phyloP scores from a whole-genome alignment of 2,797 vertebrate genomes.

The Nannoperca obscura region DNA sequence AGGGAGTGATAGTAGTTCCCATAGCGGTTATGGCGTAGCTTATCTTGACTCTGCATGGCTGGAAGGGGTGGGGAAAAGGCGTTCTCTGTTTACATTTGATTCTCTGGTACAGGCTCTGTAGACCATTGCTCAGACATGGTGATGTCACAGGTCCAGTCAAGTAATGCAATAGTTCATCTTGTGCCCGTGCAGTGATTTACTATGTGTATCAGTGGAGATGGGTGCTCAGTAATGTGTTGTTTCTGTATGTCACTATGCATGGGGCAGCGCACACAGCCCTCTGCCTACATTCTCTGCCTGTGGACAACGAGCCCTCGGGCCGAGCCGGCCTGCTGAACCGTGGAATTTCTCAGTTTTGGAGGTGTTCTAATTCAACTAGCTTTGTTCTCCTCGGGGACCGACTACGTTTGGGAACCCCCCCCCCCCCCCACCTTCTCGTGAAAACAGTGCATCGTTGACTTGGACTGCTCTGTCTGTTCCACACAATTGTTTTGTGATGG shows the following conservation, averaged over 20 bases:
- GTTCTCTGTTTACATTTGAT: conserved; percentile 75
- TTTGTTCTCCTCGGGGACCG: conserved; percentile 65
- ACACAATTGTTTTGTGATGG: conserved; percentile 78
- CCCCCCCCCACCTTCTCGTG: conserved; percentile 28
- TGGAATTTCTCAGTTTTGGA: conserved; percentile 77
- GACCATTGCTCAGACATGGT: conserved; percentile 79
- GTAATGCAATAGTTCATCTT: conserved; percentile 61
- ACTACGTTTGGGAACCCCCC: conserved; percentile 49
- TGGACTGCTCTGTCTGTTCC: conserved; percentile 67
- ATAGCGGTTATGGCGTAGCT: conserved; percentile 77
- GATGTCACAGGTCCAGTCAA: conserved; percentile 77
- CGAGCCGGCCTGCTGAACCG: conserved; percentile 69
- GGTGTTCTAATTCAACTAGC: conserved; percentile 79
- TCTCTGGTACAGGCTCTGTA: conserved; percentile 67
- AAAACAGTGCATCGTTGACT: conserved; percentile 69
- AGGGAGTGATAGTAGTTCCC: conserved; percentile 78
- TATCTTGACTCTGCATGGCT: conserved; percentile 75
- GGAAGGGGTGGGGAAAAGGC: conserved; percentile 57
- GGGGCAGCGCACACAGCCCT: conserved; percentile 35
- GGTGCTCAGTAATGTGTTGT: conserved; percentile 61
- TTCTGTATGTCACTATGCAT: conserved; percentile 51
- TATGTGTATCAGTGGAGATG: conserved; percentile 47
- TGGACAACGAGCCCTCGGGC: conserved; percentile 72
- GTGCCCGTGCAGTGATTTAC: conserved; percentile 61
- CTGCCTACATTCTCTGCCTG: conserved; percentile 44